Base-by-base conservation (phyloP, 2,113 vertebrate genomes). In the Rhabdornis inornatus region DNA sequence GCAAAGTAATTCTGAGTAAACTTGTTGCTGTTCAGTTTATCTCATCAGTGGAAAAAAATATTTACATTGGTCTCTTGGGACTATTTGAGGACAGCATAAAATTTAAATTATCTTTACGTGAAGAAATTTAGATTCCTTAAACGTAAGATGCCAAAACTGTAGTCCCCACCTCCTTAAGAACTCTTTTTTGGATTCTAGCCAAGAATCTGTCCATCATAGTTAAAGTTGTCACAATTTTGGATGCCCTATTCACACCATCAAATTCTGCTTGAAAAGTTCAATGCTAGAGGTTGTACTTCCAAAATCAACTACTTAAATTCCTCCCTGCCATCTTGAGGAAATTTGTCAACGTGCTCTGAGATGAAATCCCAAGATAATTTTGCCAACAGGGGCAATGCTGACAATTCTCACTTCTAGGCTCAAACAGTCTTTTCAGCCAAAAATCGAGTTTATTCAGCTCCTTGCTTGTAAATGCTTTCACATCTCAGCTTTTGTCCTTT, bases 201-300 rank as follows among this genome's bases (percentile, higher is more conserved):
- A 95, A 92, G 66, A 86, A 93, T 94, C 49, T 94, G 88, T 74
- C 89, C 16, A 10, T 86, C 14, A 1, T 5, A 50, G 63, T 61
- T 86, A n/a, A 90, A 93, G 42, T 56, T 95, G 92, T 95, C 79
- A 83, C 66, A 93, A 92, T 86, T 95, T 87, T 94, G 92, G 63
- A 45, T 93, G 88, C 88, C 90, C 95, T 96, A 83, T 95, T 95
- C 85, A 90, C 92, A 96, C 94, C 39, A 69, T 96, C 75, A 96
- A 85, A 96, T 92, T 76, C 63, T 90, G 66, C 75, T 86, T 83
- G 82, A 88, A 72, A 83, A 88, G n/a, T 90, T 94, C 3, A 33
- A 10, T 72, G 47, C 28, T 83, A 31, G 65, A 88, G 94, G 63
- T 57, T 88, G 37, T 47, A 35, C 45, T 96, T 94, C 88, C 59